Evolutionary conservation across 2,797 vertebrate genomes (phyloP), one percentile per base, ranked within the genome.

Genomic region (Hafferia zeledoni): DNA sequence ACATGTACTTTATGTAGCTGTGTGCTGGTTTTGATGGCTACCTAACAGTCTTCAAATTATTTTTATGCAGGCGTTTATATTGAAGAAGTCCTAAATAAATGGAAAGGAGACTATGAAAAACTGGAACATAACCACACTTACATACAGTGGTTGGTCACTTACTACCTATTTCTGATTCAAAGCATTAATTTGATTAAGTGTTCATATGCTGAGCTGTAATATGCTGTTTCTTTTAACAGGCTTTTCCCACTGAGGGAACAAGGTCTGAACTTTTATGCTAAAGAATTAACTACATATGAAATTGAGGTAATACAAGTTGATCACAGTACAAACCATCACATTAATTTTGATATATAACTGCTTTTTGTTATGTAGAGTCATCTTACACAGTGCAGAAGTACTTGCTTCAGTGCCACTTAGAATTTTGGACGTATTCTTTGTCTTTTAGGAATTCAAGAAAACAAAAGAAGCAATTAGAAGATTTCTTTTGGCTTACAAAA

Each of bases 71-170:
- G 99, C 60, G 98, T 99, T 98, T 99, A 98, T 95, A 98, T 99
- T 83, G 99, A 99, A 98, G 99, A 99, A 97, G 99, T 99, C 95
- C 98, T 99, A 83, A 99, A 98, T 68, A 99, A 99, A 94, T 99
- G 99, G 99, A 99, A 98, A 97, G 99, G 99, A 75, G 99, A 99
- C 98, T 99, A 99, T 92, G 99, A 99, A 95, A 99, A 99, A 96
- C 98, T 99, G 98, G 99, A 99, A 97, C 98, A 99, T 98, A 99
- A 99, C 96, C 99, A 99, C 97, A 99, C 99, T 69, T 99, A 99
- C 77, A 99, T 99, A 96, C 99, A 99, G 92, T 99, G 99, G 99
- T 99, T 96, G 98, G 99, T 98, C 68, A 65, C 25, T 60, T 87
- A 31, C 44, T 96, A 69, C 61, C 44, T 93, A 1, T 94, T 94